Evolutionary conservation across 2,113 vertebrate species (phyloP), one percentile per base, ranked within the genome.

Genomic region (Albula goreensis): DNA sequence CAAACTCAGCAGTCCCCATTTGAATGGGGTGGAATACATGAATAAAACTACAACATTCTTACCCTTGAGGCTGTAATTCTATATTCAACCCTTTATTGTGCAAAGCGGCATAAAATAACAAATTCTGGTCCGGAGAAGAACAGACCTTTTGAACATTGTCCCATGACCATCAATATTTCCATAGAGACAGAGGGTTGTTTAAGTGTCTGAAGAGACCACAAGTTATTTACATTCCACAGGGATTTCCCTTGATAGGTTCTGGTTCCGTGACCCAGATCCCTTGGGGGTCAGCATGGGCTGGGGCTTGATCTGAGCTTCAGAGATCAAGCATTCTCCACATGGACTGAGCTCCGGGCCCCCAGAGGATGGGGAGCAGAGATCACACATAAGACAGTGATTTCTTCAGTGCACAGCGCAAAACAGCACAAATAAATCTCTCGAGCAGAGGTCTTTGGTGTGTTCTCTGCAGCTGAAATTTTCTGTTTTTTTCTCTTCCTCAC

Each of bases 21-120:
- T 83, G 85, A 60, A 86, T 56, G 80, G 74, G 87, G 31, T n/a
- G 78, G 87, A 84, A 83, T 84, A 53, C 50, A 83, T 80, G 81
- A 86, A 84, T 86, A 81, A 84, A 81, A 86, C 84, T 50, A 22
- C 63, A 56, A 15, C 57, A 15, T 78, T 50, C 31, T 81, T 56
- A 70, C 83, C 82, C 85, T 50, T 50, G 66, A 84, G 82, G 66
- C 82, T 74, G 60, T 86, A 78, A 82, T 86, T 83, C 86, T 82
- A 88, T 78, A 86, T 63, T 41, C 78, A 86, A 88, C 80, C 87
- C 84, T 85, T 88, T 85, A 88, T 83, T 19, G 25, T 81, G 81
- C 52, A 49, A 66, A 66, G 60, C 17, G 60, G 83, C n/a, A 17
- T 17, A 80, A 84, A 84, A 83, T 78, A 86, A 66, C 78, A 63